A percentile compares a stretch with the other conserved stretches of the same genome.
phyloP scores from a whole-genome alignment of 2,888 invertebrate genomes.

The Sericinus montela region DNA sequence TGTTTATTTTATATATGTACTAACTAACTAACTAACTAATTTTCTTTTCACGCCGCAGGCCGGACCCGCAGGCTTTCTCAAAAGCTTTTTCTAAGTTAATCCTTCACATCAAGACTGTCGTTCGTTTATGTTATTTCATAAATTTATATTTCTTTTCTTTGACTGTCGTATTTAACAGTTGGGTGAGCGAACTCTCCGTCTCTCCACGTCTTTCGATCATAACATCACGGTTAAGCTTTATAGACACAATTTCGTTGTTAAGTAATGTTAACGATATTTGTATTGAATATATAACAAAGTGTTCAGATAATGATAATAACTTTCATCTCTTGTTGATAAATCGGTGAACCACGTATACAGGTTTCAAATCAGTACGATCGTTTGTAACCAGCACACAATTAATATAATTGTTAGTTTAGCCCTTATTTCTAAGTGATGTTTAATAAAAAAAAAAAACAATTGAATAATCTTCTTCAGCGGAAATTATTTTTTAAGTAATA shows the following conservation, averaged over 20 bases:
- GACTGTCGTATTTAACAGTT: slow-evolving; percentile 49
- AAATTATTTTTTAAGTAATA: slow-evolving; percentile 73
- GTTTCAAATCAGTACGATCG: slow-evolving; percentile 40
- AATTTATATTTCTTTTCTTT: slow-evolving; percentile 49
- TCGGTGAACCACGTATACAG: slow-evolving; percentile 39
- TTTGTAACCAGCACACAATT: slow-evolving; percentile 70
- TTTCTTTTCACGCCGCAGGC: slow-evolving; percentile 80
- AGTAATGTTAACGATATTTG: slow-evolving; percentile 49
- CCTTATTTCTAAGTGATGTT: slow-evolving; percentile 70
- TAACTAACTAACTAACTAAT: slow-evolving; percentile 27
- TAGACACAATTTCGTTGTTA: slow-evolving; percentile 59
- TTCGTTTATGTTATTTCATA: slow-evolving; percentile 69
- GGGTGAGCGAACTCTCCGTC: slow-evolving; percentile 50
- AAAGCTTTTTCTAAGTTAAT: slow-evolving; percentile 93
- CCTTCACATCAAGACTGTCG: slow-evolving; percentile 76
- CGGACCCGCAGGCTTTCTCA: slow-evolving; percentile 95
- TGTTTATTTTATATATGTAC: slow-evolving; percentile 8
- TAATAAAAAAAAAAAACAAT: slow-evolving; percentile 32
- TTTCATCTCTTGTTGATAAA: slow-evolving; percentile 54
- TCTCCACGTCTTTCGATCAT: slow-evolving; percentile 55
- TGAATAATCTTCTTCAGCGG: slow-evolving; percentile 73
- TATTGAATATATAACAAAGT: slow-evolving; percentile 66
- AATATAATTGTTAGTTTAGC: slow-evolving; percentile 70
- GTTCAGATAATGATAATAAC: slow-evolving; percentile 67
- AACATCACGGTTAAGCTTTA: slow-evolving; percentile 54